phyloP scores from a whole-genome alignment of 2,797 vertebrate species.

The Sorex maritimensis region DNA sequence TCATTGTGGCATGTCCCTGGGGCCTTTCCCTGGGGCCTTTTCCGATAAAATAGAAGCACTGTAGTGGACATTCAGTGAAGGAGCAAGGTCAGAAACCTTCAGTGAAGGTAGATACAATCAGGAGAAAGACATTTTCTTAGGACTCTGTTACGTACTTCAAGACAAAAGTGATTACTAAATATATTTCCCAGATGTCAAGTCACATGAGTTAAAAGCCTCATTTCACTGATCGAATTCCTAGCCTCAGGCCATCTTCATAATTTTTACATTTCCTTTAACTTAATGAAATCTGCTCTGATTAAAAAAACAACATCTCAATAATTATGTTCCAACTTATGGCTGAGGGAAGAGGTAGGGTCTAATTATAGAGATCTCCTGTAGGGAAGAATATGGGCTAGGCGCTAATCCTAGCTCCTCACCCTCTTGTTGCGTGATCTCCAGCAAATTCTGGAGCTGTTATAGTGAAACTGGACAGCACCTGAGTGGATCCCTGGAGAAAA shows the following conservation, averaged over 20 bases:
- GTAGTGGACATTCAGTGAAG: conserved; percentile 27
- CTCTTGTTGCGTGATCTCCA: background rate
- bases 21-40: conserved; percentile 23
- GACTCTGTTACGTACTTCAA: conserved; percentile 64
- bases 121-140: conserved; percentile 67
- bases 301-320: conserved; percentile 52
- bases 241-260: conserved; percentile 69
- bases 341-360: conserved; percentile 10
- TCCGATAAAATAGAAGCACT: conserved; percentile 3
- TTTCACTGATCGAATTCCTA: conserved; percentile 69
- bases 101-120: conserved; percentile 29
- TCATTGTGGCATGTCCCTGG: conserved; percentile 5
- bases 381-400: background rate
- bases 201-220: conserved; percentile 58
- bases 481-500: no score
- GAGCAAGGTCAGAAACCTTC: conserved; percentile 59
- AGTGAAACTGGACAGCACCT: no score
- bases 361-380: conserved; percentile 27
- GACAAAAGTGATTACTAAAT: conserved; percentile 76
- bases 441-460: background rate
- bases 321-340: conserved; percentile 69
- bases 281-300: conserved; percentile 81
- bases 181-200: conserved; percentile 72
- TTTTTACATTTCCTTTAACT: conserved; percentile 83
- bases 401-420: background rate